These are phyloP conservation scores for Pachypanchax playfairii DNA, from an alignment of 2,113 vertebrate species.

Conservation along the genomic window DNA sequence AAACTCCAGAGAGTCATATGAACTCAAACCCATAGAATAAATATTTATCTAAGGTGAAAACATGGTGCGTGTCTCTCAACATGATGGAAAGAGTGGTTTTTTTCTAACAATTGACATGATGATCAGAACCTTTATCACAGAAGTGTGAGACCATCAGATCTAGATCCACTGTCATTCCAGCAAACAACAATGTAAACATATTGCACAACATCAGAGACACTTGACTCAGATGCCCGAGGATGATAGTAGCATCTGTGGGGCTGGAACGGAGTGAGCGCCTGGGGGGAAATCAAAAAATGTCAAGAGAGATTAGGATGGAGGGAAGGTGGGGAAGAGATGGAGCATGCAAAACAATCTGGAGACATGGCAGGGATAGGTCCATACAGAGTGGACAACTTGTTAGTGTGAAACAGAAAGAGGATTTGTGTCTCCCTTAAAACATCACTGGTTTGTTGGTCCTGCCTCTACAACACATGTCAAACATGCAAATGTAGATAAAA, in stretches of 20 bases:
- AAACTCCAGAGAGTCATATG: no score
- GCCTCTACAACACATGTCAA: no score
- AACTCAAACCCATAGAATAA: no score
- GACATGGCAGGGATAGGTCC: slow-evolving; percentile 1
- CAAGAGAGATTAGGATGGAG: slow-evolving; percentile 40
- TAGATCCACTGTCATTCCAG: slow-evolving; percentile 31
- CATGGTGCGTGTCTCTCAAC: no score
- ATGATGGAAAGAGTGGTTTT: neutral
- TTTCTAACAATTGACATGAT: slow-evolving; percentile 29
- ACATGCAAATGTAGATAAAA: no score
- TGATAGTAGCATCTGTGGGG: slow-evolving; percentile 28
- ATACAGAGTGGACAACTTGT: slow-evolving; percentile 5
- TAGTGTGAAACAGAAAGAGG: slow-evolving; percentile 3
- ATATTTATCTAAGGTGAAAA: no score
- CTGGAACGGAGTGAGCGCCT: slow-evolving; percentile 8
- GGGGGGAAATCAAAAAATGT: slow-evolving; percentile 47
- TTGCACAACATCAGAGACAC: slow-evolving; percentile 7
- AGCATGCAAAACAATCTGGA: slow-evolving; percentile 25
- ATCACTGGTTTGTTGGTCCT: slow-evolving; percentile 35
- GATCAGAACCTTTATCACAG: slow-evolving; percentile 13
- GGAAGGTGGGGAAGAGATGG: neutral
- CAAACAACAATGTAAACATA: slow-evolving; percentile 39
- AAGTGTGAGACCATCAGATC: neutral
- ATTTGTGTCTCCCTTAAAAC: slow-evolving; percentile 30
- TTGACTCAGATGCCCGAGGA: slow-evolving; percentile 20